Percentiles rank a stretch among this genome's conserved stretches.
These are phyloP conservation scores for Chymomyza caudatula DNA, from an alignment of 2,888 invertebrate species.

Conservation along the genomic window DNA sequence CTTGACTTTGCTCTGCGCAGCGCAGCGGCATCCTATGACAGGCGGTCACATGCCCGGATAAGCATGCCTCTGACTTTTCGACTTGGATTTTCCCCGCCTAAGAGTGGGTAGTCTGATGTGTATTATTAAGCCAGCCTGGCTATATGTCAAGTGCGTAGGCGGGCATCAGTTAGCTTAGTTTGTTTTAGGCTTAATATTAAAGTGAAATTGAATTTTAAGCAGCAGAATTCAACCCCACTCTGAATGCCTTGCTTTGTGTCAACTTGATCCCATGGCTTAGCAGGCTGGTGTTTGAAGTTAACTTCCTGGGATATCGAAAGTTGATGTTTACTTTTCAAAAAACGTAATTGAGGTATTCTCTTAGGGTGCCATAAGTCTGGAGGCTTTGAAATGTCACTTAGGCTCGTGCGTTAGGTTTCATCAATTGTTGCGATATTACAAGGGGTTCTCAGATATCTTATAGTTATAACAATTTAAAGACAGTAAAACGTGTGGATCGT, in stretches of 20 bases:
- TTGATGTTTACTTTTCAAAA: not conserved
- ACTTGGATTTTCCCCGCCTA: not conserved
- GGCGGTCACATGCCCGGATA: slow-evolving; percentile 33
- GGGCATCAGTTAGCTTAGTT: slow-evolving; percentile 1
- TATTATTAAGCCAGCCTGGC: not conserved
- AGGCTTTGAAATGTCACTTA: not conserved
- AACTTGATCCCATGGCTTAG: not conserved
- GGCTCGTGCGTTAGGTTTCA: not conserved
- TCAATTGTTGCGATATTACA: not conserved
- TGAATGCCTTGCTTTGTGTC: not conserved
- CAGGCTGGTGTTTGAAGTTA: not conserved
- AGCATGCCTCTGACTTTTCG: slow-evolving; percentile 11
- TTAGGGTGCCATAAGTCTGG: not conserved
- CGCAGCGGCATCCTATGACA: slow-evolving; percentile 37
- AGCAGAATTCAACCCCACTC: not conserved
- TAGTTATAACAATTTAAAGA: too few species aligned
- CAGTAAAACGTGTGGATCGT: too few species aligned
- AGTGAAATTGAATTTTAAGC: slow-evolving; percentile 31
- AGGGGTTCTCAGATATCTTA: too few species aligned
- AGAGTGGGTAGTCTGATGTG: not conserved
- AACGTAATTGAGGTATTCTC: not conserved
- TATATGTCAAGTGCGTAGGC: slow-evolving; percentile 26
- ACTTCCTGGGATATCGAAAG: not conserved
- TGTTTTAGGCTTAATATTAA: slow-evolving; percentile 23
- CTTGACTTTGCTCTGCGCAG: slow-evolving; percentile 39